phyloP scores from a whole-genome alignment of 2,797 vertebrate species.

The Loris lydekkerianus region DNA sequence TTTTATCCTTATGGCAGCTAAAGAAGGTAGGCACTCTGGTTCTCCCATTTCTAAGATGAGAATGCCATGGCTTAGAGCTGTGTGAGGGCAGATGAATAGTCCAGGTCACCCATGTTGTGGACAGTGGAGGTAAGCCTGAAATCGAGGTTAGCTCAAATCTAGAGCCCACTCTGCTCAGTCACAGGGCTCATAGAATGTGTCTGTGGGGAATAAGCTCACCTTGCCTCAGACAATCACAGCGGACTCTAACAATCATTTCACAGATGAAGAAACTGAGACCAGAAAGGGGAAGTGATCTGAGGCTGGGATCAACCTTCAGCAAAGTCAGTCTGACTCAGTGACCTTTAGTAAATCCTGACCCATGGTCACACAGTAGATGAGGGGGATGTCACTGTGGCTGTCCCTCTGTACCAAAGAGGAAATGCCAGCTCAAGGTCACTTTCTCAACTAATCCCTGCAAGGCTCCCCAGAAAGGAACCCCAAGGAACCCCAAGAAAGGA shows the following conservation, averaged over 20 bases:
- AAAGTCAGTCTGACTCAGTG: background rate
- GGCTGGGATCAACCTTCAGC: background rate
- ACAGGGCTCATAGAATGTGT: background rate
- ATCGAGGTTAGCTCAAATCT: background rate
- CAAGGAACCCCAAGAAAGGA: background rate
- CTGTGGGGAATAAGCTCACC: background rate
- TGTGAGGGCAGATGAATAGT: background rate
- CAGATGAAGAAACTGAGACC: slow-evolving; percentile 57
- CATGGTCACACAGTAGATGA: background rate
- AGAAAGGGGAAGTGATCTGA: slow-evolving; percentile 58
- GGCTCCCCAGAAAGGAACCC: background rate
- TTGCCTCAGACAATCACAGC: background rate
- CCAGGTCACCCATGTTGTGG: background rate
- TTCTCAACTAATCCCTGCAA: background rate
- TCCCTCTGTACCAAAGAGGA: background rate
- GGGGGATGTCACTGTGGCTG: background rate
- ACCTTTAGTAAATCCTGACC: slow-evolving; percentile 18
- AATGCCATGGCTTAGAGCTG: background rate
- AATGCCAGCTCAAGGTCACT: background rate
- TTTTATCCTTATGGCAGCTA: background rate
- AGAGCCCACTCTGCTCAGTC: background rate
- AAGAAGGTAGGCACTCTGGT: background rate
- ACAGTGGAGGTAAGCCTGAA: background rate
- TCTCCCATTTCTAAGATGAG: slow-evolving; percentile 53
- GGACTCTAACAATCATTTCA: slow-evolving; percentile 42